Base-by-base conservation (phyloP, 2,113 vertebrate species). In the Dicerorhinus sumatrensis region DNA sequence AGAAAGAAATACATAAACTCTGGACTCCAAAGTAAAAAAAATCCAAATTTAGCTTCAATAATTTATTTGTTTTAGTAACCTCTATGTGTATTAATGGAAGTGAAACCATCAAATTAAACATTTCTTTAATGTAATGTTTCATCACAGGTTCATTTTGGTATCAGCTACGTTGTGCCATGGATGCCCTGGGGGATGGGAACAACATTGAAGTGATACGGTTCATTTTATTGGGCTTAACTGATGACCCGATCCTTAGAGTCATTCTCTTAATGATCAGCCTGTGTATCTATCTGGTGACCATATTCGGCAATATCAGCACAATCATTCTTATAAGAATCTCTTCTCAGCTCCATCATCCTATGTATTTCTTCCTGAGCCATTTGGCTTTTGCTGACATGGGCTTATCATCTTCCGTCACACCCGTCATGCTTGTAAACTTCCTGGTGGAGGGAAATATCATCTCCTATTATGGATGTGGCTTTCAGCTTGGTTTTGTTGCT, bases 231-330 rank as follows among this genome's bases (percentile, higher is more conserved):
- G 98, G 98, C 2, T 86, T 98, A 86, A 98, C 96, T 0, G 72
- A 96, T 0, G 10, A 97, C 39, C 85, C 95, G 0, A 29, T 76
- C 39, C 94, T 98, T 33, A 56, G 27, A n/a, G 4, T 77, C 17
- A 23, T 97, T 48, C 98, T 98, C 79, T 98, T 98, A 12, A 0
- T 81, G 0, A 92, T 98, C 17, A 92, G 98, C 67, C 39, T 96
- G 3, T 67, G 73, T 69, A 69, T 95, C 56, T 95, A 97, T 25
- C 10, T 96, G n/a, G 65, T 95, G 25, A 95, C 93, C 1, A 0
- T 94, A 20, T 75, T 6, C 70, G 93, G 93, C 7, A 97, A 97
- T 54, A 48, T 97, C 31, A 76, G 81, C 90, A 94, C 60, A 65
- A 91, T 97, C 31, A 46, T 75, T 54, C 95, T 97, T 10, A 95